Conservation (phyloP, 2,888 invertebrate genomes). For the Papilio elwesi region DNA sequence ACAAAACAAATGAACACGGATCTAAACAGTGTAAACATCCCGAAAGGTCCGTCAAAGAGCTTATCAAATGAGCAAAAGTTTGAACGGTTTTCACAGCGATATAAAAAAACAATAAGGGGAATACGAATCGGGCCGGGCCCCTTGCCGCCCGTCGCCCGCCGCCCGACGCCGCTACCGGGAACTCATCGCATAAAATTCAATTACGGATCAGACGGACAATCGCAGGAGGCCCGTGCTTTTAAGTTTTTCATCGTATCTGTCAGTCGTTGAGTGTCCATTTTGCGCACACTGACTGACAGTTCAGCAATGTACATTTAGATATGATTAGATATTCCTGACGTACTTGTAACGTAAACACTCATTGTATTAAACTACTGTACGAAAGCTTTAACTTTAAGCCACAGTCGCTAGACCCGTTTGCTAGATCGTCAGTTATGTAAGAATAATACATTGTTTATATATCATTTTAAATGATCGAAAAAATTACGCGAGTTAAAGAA, state of each 20-base stretch:
- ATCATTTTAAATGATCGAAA: too few species aligned
- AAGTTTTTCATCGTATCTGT: background rate
- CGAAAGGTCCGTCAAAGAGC: background rate
- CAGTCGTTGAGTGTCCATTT: conserved; percentile 44
- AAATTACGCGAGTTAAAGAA: too few species aligned
- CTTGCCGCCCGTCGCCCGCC: background rate
- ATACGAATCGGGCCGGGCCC: conserved; percentile 6
- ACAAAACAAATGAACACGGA: too few species aligned
- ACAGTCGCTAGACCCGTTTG: too few species aligned
- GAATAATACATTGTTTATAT: too few species aligned
- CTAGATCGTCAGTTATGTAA: too few species aligned
- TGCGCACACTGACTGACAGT: conserved; percentile 38
- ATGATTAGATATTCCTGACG: background rate
- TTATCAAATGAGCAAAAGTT: conserved; percentile 1
- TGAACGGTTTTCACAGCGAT: background rate
- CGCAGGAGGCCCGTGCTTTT: background rate
- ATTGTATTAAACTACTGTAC: too few species aligned
- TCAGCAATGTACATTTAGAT: background rate
- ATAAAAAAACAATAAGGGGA: conserved; percentile 15
- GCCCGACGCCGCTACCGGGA: conserved; percentile 42
- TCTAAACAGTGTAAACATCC: background rate
- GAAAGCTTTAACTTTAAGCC: too few species aligned
- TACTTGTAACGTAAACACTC: background rate
- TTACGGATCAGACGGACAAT: conserved; percentile 31
- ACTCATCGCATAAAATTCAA: conserved; percentile 34